A percentile compares a stretch with the other conserved stretches of the same genome.
Conservation (phyloP, 2,113 vertebrate species). For the Bubo scandiacus region DNA sequence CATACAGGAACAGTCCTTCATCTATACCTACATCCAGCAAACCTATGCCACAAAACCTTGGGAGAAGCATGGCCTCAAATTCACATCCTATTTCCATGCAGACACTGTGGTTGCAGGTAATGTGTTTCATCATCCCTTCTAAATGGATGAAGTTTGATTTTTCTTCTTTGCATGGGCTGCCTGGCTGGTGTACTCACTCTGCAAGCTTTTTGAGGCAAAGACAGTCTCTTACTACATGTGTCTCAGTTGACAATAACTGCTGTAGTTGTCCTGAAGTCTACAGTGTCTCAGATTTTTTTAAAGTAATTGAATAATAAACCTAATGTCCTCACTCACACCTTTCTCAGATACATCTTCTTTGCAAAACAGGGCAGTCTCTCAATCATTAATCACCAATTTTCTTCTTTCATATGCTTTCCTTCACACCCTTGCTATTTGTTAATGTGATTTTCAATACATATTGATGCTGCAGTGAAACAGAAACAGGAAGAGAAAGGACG, state of each 20-base stretch:
- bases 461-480: background rate
- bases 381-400: background rate
- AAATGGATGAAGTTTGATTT: background rate
- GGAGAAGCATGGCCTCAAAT: background rate
- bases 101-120: background rate
- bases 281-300: background rate
- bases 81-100: background rate
- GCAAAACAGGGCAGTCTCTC: background rate
- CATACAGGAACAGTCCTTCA: background rate
- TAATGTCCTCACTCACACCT: background rate
- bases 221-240: background rate
- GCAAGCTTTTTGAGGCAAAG: background rate
- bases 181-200: background rate
- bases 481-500: background rate
- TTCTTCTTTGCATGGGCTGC: background rate
- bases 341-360: background rate
- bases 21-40: background rate
- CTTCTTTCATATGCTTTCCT: background rate
- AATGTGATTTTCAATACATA: background rate
- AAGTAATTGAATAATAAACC: background rate
- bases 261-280: background rate
- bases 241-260: background rate
- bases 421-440: background rate
- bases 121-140: background rate
- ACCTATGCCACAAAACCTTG: background rate